These are phyloP conservation scores for Saxidomus purpurata DNA, from an alignment of 1,140 invertebrate species.

Conservation along the genomic window DNA sequence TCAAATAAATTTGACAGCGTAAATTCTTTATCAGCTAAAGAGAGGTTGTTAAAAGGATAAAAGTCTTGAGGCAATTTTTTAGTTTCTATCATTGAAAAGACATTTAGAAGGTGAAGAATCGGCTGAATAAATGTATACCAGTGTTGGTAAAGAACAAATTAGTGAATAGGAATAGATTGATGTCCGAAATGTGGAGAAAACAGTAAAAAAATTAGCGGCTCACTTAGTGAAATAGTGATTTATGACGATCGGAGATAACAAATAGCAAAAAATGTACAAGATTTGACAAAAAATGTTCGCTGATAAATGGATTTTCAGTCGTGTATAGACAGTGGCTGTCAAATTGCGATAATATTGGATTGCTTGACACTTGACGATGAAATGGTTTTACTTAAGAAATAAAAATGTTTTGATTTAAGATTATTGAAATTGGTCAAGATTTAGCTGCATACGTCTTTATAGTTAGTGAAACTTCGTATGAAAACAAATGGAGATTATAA, in stretches of 20 bases:
- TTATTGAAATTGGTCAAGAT: neutral
- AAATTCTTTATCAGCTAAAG: conserved; percentile 20
- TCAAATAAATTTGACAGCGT: conserved; percentile 18
- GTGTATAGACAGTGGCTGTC: neutral
- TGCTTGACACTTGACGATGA: conserved; percentile 12
- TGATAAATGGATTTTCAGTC: neutral
- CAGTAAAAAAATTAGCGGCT: neutral
- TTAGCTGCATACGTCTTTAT: too few relatives aligned
- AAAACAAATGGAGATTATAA: too few relatives aligned
- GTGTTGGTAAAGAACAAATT: neutral
- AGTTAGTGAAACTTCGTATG: too few relatives aligned
- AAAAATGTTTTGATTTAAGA: conserved; percentile 6
- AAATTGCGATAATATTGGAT: neutral
- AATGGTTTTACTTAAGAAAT: neutral
- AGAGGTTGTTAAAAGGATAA: neutral
- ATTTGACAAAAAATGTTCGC: neutral
- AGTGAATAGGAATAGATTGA: conserved; percentile 3
- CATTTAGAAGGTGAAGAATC: neutral
- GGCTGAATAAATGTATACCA: neutral
- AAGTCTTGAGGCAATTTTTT: conserved; percentile 6
- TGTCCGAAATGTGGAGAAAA: neutral
- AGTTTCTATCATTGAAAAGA: conserved; percentile 8
- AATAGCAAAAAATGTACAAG: neutral
- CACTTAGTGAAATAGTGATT: neutral
- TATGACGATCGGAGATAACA: neutral